Base-by-base conservation (phyloP, 2,888 invertebrate genomes). In the Chloroclysta siterata region DNA sequence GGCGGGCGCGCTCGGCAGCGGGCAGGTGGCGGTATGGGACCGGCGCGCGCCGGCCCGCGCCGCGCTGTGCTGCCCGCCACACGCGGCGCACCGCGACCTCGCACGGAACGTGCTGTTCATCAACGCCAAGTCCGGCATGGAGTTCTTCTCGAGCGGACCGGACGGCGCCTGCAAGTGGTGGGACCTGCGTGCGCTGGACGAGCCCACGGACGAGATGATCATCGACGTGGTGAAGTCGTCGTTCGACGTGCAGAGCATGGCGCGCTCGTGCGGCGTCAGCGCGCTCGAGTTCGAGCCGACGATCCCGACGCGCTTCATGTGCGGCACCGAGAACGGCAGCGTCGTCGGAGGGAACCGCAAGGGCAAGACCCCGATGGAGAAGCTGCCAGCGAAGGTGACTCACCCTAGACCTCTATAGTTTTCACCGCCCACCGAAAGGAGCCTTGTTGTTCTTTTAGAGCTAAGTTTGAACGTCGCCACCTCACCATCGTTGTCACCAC, bases 101-200 rank as follows among this genome's bases (percentile, higher is more conserved):
- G 98, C 97, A 5, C 95, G 96, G 70, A 96, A 95, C 70, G 95
- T 97, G 5, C 86, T 97, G 0, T 99, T 98, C 96, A 96, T 98
- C 62, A 96, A 97, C 82, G 97, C 98, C 0, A 99, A 99, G 89
- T 96, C 97, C 0, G 98, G 98, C 0, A 95, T 96, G 0, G 99
- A 99, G 83, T 98, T 98, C 82, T 98, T 98, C 88, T 98, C 98
- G 0, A 94, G 96, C 0, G 96, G 98, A 0, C 96, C 97, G 0
- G 99, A 99, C 84, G 99, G 99, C 0, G 96, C 96, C 84, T 95
- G 96, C 53, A 94, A 95, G 82, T 96, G 96, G 96, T 96, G 96
- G 96, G 96, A 96, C 83, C 93, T 94, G 10, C 91, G 96, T 39
- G 94, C 95, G 75, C 82, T 96, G 68, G 85, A 85, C n/a, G 94